Conservation (phyloP, 2,113 vertebrate genomes). For the human region DNA sequence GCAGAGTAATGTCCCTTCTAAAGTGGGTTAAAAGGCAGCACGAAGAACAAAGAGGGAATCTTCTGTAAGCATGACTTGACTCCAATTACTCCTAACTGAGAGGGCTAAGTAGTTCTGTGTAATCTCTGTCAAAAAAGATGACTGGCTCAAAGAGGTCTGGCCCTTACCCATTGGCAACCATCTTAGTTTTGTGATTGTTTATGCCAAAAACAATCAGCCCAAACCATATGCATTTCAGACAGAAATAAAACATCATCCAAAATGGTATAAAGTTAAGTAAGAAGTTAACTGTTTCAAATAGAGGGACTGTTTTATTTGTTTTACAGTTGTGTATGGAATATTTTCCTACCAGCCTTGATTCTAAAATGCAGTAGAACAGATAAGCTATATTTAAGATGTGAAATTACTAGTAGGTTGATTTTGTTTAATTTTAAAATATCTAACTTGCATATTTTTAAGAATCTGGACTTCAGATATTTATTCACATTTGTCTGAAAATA, state of each 20-base stretch:
- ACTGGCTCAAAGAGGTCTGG: background rate
- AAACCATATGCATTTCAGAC: conserved; percentile 9
- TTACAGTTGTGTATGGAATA: background rate
- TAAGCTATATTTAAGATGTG: background rate
- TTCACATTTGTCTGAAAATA: background rate
- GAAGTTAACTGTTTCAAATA: conserved; percentile 23
- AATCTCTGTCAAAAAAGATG: conserved; percentile 50
- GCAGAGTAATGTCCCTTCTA: background rate
- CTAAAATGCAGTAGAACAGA: background rate
- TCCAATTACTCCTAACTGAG: conserved; percentile 40
- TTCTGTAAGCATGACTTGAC: conserved; percentile 42
- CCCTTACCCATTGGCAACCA: background rate
- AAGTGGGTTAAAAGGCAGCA: conserved; percentile 19
- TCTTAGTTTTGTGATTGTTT: conserved; percentile 36
- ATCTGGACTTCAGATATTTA: background rate
- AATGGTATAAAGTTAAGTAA: conserved; percentile 6
- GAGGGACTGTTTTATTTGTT: background rate
- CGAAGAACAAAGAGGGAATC: conserved; percentile 30
- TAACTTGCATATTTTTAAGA: background rate
- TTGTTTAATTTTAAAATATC: conserved; percentile 36
- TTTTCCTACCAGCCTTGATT: background rate
- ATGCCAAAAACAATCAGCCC: conserved; percentile 33
- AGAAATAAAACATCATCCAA: background rate
- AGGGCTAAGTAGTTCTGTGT: background rate
- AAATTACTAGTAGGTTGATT: conserved; percentile 11